Conservation (phyloP, 2,797 vertebrate genomes). For the Chiloscyllium punctatum region DNA sequence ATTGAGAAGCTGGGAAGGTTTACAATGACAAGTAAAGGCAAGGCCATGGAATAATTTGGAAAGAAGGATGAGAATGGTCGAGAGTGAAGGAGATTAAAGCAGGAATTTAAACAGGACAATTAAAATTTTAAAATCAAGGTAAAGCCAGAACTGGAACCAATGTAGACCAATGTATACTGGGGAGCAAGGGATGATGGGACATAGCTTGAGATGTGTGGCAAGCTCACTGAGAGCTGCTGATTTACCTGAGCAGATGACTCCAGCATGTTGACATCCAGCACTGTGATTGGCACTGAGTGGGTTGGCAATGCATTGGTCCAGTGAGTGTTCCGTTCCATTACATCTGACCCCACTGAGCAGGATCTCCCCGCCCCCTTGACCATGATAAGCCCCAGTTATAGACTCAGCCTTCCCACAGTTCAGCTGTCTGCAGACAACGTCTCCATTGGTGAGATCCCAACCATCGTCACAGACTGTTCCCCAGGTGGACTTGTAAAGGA, state of each 20-base stretch:
- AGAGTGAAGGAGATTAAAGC: no score
- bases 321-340: neutral
- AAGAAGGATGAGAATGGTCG: no score
- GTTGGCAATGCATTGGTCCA: neutral
- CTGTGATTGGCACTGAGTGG: neutral
- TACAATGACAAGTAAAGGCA: no score
- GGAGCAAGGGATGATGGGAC: no score
- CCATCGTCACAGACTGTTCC: neutral
- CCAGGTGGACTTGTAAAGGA: neutral
- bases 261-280: neutral
- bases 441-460: neutral
- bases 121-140: no score
- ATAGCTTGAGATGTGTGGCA: no score
- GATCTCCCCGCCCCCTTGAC: neutral
- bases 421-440: slow-evolving; percentile 13
- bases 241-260: slow-evolving; percentile 35
- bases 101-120: no score
- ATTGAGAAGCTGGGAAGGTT: no score
- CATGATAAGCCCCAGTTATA: neutral
- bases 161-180: no score
- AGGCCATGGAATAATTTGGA: no score
- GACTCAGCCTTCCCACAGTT: neutral
- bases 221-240: no score
- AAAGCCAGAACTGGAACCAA: no score
- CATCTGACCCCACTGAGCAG: neutral